Conservation (phyloP, 2,797 vertebrate genomes). For the Scleropages formosus region DNA sequence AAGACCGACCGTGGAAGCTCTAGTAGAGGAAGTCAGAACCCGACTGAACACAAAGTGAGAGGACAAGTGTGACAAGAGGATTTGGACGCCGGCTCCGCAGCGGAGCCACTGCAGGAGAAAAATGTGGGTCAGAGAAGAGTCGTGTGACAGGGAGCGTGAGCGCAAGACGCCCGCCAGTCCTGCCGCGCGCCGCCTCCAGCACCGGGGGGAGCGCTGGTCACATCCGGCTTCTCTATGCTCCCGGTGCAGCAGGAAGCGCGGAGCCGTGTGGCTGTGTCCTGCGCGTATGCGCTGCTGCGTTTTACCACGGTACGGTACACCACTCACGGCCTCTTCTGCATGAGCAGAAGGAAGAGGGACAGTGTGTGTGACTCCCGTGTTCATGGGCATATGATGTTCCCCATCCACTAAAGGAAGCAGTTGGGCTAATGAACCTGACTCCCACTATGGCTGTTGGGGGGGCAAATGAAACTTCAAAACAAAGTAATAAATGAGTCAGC, state of each 20-base stretch:
- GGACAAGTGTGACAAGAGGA: no score
- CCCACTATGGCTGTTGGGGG: slow-evolving; percentile 31
- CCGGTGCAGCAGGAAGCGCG: neutral
- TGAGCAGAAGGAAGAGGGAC: no score
- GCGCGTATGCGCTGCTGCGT: neutral
- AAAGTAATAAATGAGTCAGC: slow-evolving; percentile 30
- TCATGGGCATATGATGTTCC: slow-evolving; percentile 44
- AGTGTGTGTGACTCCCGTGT: slow-evolving; percentile 24
- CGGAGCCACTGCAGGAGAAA: slow-evolving; percentile 44
- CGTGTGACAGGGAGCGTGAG: neutral
- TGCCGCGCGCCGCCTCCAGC: neutral
- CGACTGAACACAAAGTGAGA: no score
- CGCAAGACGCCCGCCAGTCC: neutral
- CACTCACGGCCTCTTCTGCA: neutral
- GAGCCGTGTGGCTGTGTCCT: slow-evolving; percentile 24
- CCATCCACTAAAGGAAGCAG: slow-evolving; percentile 53
- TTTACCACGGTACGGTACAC: neutral
- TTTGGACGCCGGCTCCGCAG: slow-evolving; percentile 47
- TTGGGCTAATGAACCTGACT: slow-evolving; percentile 52
- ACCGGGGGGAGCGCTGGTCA: neutral
- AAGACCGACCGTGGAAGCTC: no score
- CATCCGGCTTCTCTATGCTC: neutral
- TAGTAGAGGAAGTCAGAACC: no score
- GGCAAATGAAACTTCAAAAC: slow-evolving; percentile 32
- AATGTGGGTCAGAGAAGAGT: slow-evolving; percentile 33